Conservation (phyloP, 2,113 vertebrate genomes). For the Microcebus murinus region DNA sequence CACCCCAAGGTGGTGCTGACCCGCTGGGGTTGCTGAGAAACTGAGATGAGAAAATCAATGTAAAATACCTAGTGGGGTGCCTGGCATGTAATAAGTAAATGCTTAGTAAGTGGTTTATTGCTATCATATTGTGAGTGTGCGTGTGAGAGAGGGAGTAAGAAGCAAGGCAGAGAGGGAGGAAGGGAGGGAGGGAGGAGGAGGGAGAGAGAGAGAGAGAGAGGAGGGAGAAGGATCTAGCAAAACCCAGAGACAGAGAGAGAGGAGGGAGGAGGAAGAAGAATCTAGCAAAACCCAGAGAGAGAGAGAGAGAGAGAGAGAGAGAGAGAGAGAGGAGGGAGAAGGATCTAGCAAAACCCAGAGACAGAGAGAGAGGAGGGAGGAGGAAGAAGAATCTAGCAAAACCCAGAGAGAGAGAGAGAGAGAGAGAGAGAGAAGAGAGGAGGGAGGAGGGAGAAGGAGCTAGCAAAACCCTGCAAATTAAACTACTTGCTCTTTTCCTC, state of each 20-base stretch:
- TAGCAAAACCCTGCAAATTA: background rate
- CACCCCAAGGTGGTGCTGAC: conserved; percentile 37
- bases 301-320: too few species aligned
- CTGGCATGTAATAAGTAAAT: conserved; percentile 36
- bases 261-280: too few species aligned
- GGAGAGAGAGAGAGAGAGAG: background rate
- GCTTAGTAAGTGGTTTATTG: conserved; percentile 50
- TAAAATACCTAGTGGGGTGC: conserved; percentile 55
- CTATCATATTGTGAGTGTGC: background rate
- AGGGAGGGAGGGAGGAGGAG: background rate
- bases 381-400: too few species aligned
- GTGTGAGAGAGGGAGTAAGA: background rate
- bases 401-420: background rate
- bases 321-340: background rate
- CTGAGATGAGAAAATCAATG: conserved; percentile 54
- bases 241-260: background rate
- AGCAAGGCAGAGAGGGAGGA: background rate
- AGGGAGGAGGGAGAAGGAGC: background rate
- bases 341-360: background rate
- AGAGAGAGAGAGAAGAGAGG: background rate
- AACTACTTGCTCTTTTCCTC: background rate
- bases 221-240: background rate
- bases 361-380: too few species aligned
- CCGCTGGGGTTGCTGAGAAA: conserved; percentile 56
- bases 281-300: background rate